Percentiles rank a stretch among this genome's conserved stretches.
Evolutionary conservation across 2,797 vertebrate species (phyloP).

Genomic region (Pterois miles): DNA sequence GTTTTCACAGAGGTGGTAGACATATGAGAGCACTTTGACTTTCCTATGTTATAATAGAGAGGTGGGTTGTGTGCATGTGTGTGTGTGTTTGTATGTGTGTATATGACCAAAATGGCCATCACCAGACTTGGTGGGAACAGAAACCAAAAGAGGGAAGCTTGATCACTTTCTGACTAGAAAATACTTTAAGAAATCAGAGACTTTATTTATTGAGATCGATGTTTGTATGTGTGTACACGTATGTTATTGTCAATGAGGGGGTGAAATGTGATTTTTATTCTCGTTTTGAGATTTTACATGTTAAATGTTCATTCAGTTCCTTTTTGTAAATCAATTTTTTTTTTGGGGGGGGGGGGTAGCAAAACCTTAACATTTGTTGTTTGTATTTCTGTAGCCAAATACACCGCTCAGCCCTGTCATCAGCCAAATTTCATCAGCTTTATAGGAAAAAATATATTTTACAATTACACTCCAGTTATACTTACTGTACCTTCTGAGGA

Average conservation of each 20-base stretch:
- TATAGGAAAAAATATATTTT: slow-evolving; percentile 2
- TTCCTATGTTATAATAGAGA: slow-evolving; percentile 19
- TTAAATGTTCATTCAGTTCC: slow-evolving; percentile 28
- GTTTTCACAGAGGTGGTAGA: not conserved
- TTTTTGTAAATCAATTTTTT: not conserved
- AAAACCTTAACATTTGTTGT: not conserved
- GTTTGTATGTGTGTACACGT: slow-evolving; percentile 61
- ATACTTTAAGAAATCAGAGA: slow-evolving; percentile 59
- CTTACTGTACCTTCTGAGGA: slow-evolving; percentile 38
- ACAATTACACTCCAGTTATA: slow-evolving; percentile 44
- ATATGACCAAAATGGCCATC: slow-evolving; percentile 57
- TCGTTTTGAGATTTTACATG: slow-evolving; percentile 53
- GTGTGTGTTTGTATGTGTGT: not conserved
- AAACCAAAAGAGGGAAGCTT: slow-evolving; percentile 64
- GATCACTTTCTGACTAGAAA: slow-evolving; percentile 57
- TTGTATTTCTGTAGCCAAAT: slow-evolving; percentile 33
- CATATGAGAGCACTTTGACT: slow-evolving; percentile 15
- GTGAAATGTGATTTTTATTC: slow-evolving; percentile 41
- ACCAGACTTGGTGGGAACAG: slow-evolving; percentile 38
- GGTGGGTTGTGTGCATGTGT: not conserved
- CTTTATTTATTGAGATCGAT: slow-evolving; percentile 88
- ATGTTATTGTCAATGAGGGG: slow-evolving; percentile 26
- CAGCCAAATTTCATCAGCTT: slow-evolving; percentile 6
- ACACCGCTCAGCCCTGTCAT: not conserved
- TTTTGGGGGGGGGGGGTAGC: not conserved